These are phyloP conservation scores for Drosophila percnosoma DNA, from an alignment of 2,888 invertebrate genomes.

Conservation along the genomic window DNA sequence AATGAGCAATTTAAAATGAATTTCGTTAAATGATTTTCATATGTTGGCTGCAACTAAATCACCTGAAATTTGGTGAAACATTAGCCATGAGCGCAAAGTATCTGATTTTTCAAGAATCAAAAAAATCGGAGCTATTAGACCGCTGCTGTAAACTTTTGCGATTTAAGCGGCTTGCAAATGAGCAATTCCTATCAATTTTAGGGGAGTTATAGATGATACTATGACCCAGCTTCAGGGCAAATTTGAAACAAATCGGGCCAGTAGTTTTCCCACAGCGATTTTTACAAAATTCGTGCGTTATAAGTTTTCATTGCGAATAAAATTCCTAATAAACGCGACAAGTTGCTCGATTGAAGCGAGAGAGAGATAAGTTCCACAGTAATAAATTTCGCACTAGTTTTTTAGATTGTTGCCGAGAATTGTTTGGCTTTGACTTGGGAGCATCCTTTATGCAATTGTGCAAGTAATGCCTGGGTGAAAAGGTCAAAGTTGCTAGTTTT, in stretches of 20 bases:
- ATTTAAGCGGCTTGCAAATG: conserved; percentile 31
- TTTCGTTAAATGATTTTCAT: conserved; percentile 79
- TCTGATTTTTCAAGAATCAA: conserved; percentile 76
- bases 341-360: conserved; percentile 18
- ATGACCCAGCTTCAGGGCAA: conserved; percentile 10
- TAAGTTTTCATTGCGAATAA: conserved; percentile 22
- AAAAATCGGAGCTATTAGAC: conserved; percentile 65
- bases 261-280: conserved; percentile 56
- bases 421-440: conserved; percentile 3
- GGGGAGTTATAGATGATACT: background rate
- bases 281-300: conserved; percentile 68
- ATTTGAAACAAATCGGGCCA: conserved; percentile 46
- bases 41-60: conserved; percentile 39
- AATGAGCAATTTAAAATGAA: conserved; percentile 76
- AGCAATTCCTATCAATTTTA: conserved; percentile 40
- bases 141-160: conserved; percentile 43
- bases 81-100: conserved; percentile 35
- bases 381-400: conserved; percentile 7
- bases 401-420: conserved; percentile 18
- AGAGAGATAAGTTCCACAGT: conserved; percentile 21
- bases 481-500: conserved; percentile 39
- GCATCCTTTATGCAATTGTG: conserved; percentile 12
- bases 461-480: conserved; percentile 24
- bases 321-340: conserved; percentile 15
- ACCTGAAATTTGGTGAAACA: conserved; percentile 18